Evolutionary conservation across 2,888 invertebrate species (phyloP).

Genomic region (Prostheceraeus crozeri): DNA sequence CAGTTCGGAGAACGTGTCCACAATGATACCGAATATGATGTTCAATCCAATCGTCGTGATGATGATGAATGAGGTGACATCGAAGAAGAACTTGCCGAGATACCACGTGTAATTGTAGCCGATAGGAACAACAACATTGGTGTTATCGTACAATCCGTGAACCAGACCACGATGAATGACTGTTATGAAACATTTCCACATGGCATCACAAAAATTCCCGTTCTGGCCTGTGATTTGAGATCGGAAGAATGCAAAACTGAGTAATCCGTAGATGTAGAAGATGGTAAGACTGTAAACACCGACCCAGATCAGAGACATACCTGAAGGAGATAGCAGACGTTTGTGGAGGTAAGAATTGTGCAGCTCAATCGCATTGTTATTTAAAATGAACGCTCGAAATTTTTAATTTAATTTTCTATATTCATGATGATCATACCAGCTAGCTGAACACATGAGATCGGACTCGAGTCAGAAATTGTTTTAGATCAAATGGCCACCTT

Average conservation of each 20-base stretch:
- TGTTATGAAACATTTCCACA: slow-evolving; percentile 50
- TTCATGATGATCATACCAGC: too few species aligned
- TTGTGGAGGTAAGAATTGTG: too few species aligned
- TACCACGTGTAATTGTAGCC: neutral
- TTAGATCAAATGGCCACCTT: too few species aligned
- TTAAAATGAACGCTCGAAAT: too few species aligned
- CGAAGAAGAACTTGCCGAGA: slow-evolving; percentile 45
- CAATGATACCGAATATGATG: too few species aligned
- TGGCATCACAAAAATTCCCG: slow-evolving; percentile 47
- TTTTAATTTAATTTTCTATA: too few species aligned
- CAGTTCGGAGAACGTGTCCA: slow-evolving; percentile 56
- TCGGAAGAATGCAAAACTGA: slow-evolving; percentile 49
- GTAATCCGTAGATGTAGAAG: slow-evolving; percentile 50
- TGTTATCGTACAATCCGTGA: slow-evolving; percentile 40
- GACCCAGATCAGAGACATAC: too few species aligned
- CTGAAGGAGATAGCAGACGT: too few species aligned
- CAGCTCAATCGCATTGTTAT: too few species aligned
- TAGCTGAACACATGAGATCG: too few species aligned
- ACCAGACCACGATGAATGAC: slow-evolving; percentile 51
- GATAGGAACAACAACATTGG: neutral
- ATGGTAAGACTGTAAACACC: too few species aligned
- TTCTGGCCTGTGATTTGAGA: slow-evolving; percentile 41
- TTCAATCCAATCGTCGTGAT: slow-evolving; percentile 55
- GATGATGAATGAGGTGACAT: slow-evolving; percentile 54
- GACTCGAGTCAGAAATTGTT: too few species aligned